Percentiles rank a stretch among this genome's conserved stretches.
phyloP scores from a whole-genome alignment of 2,888 invertebrate species.

The Fabriciana adippe region DNA sequence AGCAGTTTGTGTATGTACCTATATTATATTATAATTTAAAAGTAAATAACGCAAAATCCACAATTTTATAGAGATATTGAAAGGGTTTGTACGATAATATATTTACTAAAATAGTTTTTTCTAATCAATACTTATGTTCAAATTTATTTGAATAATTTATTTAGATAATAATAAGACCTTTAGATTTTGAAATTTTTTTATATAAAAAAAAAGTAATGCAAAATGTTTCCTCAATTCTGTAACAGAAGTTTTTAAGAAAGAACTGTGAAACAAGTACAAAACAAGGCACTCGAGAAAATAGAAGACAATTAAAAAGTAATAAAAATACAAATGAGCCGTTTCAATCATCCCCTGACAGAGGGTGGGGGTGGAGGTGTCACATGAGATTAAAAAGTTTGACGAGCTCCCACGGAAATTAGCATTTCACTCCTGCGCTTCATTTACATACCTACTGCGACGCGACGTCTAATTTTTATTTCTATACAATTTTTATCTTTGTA shows the following conservation, averaged over 20 bases:
- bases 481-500: conserved; percentile 1
- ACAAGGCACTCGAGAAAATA: conserved; percentile 68
- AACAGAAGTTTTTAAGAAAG: background rate
- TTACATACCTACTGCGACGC: conserved; percentile 72
- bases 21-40: too few relatives aligned
- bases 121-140: too few relatives aligned
- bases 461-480: conserved; percentile 43
- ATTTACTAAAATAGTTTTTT: too few relatives aligned
- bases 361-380: conserved; percentile 65
- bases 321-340: conserved; percentile 80
- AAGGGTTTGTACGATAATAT: too few relatives aligned
- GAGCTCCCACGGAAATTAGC: conserved; percentile 80
- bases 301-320: conserved; percentile 80
- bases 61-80: too few relatives aligned
- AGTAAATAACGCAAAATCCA: too few relatives aligned
- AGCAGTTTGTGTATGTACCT: too few relatives aligned
- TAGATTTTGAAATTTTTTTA: too few relatives aligned
- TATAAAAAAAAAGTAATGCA: too few relatives aligned
- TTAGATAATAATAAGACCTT: too few relatives aligned
- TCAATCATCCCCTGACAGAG: conserved; percentile 78
- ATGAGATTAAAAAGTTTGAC: conserved; percentile 82
- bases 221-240: background rate
- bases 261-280: conserved; percentile 30
- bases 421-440: conserved; percentile 70
- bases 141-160: too few relatives aligned